Evolutionary conservation across 2,888 invertebrate species (phyloP).

Genomic region (Orchesellides sinensis): DNA sequence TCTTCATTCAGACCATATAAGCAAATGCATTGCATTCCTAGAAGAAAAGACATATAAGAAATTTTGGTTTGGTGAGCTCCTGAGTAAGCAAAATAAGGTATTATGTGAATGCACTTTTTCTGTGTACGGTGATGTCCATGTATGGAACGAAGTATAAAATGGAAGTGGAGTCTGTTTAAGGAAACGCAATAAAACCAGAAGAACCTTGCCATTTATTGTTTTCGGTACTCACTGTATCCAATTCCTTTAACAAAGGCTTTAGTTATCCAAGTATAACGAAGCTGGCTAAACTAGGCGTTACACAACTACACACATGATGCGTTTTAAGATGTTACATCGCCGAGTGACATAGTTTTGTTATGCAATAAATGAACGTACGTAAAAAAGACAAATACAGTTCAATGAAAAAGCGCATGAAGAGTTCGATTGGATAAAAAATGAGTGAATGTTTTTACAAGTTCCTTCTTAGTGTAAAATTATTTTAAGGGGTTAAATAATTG

Average conservation of each 20-base stretch:
- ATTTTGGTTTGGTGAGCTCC: constrained; percentile 28
- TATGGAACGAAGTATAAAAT: constrained; percentile 44
- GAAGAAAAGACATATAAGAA: no score
- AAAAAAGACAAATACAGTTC: no score
- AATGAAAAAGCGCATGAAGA: no score
- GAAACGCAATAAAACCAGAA: constrained; percentile 60
- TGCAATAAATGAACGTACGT: no score
- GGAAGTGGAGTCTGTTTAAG: constrained; percentile 61
- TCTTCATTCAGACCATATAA: constrained; percentile 1
- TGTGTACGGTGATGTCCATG: constrained; percentile 56
- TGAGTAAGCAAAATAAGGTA: not conserved
- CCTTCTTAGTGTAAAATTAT: no score
- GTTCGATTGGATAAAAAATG: no score
- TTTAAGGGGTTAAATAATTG: no score
- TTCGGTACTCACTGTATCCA: constrained; percentile 36
- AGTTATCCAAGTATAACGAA: no score
- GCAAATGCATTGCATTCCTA: constrained; percentile 24
- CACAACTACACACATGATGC: no score
- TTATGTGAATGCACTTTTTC: constrained; percentile 37
- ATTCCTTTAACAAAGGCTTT: no score
- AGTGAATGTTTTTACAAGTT: no score
- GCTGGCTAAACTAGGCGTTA: no score
- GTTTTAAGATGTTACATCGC: constrained; percentile 4
- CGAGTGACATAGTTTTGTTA: constrained; percentile 57
- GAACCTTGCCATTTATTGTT: constrained; percentile 45